A percentile compares a stretch with the other conserved stretches of the same genome.
These are phyloP conservation scores for Cryptomyrus ogoouensis DNA, from an alignment of 2,113 vertebrate species.

Conservation along the genomic window DNA sequence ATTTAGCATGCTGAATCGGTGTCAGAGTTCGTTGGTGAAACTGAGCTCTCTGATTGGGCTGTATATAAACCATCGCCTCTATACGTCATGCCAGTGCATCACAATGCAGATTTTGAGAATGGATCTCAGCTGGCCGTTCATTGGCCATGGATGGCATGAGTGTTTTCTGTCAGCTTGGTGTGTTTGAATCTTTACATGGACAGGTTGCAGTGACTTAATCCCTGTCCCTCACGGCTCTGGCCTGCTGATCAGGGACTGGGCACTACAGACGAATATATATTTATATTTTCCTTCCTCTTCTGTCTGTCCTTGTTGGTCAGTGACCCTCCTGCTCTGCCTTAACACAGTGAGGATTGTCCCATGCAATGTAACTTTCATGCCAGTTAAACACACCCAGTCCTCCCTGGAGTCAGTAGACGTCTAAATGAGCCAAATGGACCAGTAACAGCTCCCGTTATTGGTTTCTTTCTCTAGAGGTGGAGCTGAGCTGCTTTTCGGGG, in stretches of 20 bases:
- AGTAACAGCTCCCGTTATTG: background rate
- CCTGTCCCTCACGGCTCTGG: background rate
- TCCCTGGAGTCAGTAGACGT: background rate
- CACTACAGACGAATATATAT: background rate
- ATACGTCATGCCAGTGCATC: background rate
- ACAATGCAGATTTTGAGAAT: background rate
- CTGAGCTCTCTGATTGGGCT: background rate
- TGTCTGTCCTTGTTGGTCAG: background rate
- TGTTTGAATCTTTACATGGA: background rate
- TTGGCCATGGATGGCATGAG: background rate
- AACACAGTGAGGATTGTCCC: background rate
- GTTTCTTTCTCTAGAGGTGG: slow-evolving; percentile 74
- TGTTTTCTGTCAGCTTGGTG: background rate
- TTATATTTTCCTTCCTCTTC: background rate
- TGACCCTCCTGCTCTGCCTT: background rate
- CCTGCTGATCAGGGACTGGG: background rate
- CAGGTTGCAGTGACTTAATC: background rate
- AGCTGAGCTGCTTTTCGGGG: slow-evolving; percentile 85
- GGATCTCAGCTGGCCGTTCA: background rate
- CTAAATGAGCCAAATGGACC: background rate
- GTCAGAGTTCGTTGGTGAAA: background rate
- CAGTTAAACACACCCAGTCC: background rate
- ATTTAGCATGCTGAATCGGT: background rate
- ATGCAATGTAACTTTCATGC: background rate
- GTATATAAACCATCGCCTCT: background rate